Base-by-base conservation (phyloP, 2,113 vertebrate genomes). In the Menidia beryllina region DNA sequence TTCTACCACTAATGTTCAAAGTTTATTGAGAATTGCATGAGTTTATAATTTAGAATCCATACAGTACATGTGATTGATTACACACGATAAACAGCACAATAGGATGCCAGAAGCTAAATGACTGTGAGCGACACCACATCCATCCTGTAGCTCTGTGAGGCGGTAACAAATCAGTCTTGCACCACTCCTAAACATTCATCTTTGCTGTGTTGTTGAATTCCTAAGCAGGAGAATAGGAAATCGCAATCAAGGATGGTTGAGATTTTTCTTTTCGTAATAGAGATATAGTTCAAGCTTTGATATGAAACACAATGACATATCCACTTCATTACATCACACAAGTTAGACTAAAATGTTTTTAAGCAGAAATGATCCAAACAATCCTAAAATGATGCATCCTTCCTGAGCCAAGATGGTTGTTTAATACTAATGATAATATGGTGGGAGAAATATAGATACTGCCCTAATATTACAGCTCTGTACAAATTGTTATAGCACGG, bases 131-230 rank as follows among this genome's bases (percentile, higher is more conserved):
- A 70, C 60, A 54, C 51, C 0, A 70, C 77, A 62, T 69, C 75
- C 71, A 77, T 87, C 77, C 60, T 56, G 76, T 75, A 49, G n/a
- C 55, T 58, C 48, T 8, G 48, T 61, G 36, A 74, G 69, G 56
- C 53, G 48, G 82, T 82, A 60, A 56, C 41, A 8, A 71, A 79
- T 87, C 72, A 67, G 63, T 86, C 72, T 71, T 38, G 60, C 52
- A 60, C 20, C 52, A 43, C 62, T 66, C 26, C 39, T 47, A 38
- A 25, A 43, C 74, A 88, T 88, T 81, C 47, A 66, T 92, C 71
- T 83, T 81, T 76, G 39, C 75, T 61, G 83, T 56, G 58, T 69
- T 58, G 60, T 56, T 60, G 74, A 82, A 82, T 71, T 70, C 73
- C 45, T 55, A 26, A 66, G 65, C 54, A 67, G 49, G 11, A 50